Base-by-base conservation (phyloP, 2,113 vertebrate species). In the Martes martes region DNA sequence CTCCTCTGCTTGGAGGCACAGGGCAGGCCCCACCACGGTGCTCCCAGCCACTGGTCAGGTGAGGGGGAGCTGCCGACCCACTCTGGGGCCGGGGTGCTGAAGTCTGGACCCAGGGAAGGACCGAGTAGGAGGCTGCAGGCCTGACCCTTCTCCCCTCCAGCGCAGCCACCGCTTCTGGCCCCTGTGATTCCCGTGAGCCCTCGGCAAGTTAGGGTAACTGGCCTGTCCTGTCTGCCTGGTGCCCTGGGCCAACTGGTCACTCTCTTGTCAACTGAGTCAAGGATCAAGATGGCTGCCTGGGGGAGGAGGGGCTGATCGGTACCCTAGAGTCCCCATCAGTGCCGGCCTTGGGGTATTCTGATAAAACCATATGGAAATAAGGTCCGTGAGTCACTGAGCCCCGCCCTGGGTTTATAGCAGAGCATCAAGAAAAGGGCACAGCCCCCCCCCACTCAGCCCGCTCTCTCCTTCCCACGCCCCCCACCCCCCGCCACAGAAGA, bases 121-220 rank as follows among this genome's bases (percentile, higher is more conserved):
- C 59, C 1, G 0, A 1, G 26, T 1, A 42, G 52, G n/a, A 55
- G 28, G 18, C 36, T 36, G 47, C 31, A 2, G 85, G 42, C 23
- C 47, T 39, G 1, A 11, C 23, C 10, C 3, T 1, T 23, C 42
- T 11, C 39, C 65, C 18, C 18, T 52, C 23, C 10, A 4, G 59
- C 0, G 0, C 4, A 45, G 28, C 18, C 0, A 11, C 2, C 4
- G 18, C 13, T 5, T 8, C 59, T 9, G 65, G 55, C 4, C 71
- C 26, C 10, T 11, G 8, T 4, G 55, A 50, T 4, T 52, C 78
- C 9, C 26, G 9, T 13, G 63, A 65, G 63, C 28, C 6, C 59
- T 52, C 21, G n/a, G 82, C 87, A 45, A 14, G 11, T 31, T 8
- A 24, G 11, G 67, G 39, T 19, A 79, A n/a, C 79, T 1, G 11